Evolutionary conservation across 1,140 invertebrate species (phyloP), one percentile per base, ranked within the genome.

Genomic region (Pemphigus obesinymphae): DNA sequence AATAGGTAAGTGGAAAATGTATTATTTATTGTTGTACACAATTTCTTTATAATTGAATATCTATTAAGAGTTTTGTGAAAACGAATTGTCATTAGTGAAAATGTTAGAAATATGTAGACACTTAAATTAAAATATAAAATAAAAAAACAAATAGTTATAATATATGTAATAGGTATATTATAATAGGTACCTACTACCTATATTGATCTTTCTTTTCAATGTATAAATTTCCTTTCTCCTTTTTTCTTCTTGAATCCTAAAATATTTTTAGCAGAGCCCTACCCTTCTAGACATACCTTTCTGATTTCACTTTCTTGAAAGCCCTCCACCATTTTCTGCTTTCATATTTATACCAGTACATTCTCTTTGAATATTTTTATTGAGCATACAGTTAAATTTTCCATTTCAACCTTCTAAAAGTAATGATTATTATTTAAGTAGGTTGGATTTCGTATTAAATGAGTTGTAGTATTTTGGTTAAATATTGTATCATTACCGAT

Each of bases 301-400:
- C 55, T 58, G 55, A 80, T 80, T 80, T 80, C 76, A 61, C 76
- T 80, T 80, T 80, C 76, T 80, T 80, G 55, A 80, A 80, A 80
- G 37, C 23, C 48, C 55, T 61, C 76, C 13, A 61, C 53, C 0
- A 58, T 55, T 61, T n/a, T 80, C 23, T 40, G 76, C 76, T 45
- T 63, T 63, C 75, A 78, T 78, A 78, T 58, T 78, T 13, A 78
- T 55, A 23, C 31, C 20, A 50, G 26, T 76, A 58, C 73, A 76
- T 76, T 76, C 73, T 76, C 53, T 76, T 76, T 58, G 34, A 76
- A 76, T 76, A 58, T 37, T 37, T 55, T 37, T 76, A 55, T 23
- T 55, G 20, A 76, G 3, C 20, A 5, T 20, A 23, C n/a, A 73
- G 70, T 73, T 48, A 50, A 73, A 73, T 73, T 48, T 73, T 73